Evolutionary conservation across 2,888 invertebrate genomes (phyloP), one percentile per base, ranked within the genome.

Genomic region (Philhelius pedissequus): DNA sequence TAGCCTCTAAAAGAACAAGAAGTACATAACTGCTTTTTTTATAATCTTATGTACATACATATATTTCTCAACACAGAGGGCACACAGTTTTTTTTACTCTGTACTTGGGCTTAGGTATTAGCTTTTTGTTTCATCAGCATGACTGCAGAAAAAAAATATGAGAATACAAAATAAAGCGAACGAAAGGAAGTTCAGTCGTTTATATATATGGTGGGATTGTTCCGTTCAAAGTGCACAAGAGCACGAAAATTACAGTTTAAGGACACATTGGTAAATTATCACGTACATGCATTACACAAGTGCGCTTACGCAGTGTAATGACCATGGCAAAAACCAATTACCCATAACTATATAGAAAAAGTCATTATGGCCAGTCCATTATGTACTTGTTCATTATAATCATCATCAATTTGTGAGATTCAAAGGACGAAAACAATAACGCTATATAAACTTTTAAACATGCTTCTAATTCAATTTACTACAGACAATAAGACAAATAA

Each of bases 191-290:
- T 56, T 69, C 62, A 64, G 74, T 69, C 64, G 25, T 48, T 78
- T 74, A 56, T 45, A 35, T 15, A 9, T 35, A 78, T 64, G 78
- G 64, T 78, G 20, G 74, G 27, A 35, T 30, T 71, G 8, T 27
- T 43, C 43, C 54, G 43, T 77, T 43, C 48, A 75, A 79, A 78
- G 79, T 70, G 64, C 62, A 74, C 62, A 64, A 73, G 18, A 11
- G 43, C 48, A 48, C 9, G 74, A 70, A 75, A 79, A 83, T 83
- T 66, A 79, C 79, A 66, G 58, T 70, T 83, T 74, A 83, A 75
- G 74, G 71, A 70, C 74, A 74, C 66, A 75, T 79, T 70, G 78
- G 15, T 64, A 75, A 78, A 83, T 83, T 83, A 83, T 74, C 83
- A 83, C 83, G 74, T 83, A 50, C 78, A 64, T 45, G 30, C 25